Evolutionary conservation across 2,888 invertebrate genomes (phyloP), one percentile per base, ranked within the genome.

Genomic region (Lycia hirtaria): DNA sequence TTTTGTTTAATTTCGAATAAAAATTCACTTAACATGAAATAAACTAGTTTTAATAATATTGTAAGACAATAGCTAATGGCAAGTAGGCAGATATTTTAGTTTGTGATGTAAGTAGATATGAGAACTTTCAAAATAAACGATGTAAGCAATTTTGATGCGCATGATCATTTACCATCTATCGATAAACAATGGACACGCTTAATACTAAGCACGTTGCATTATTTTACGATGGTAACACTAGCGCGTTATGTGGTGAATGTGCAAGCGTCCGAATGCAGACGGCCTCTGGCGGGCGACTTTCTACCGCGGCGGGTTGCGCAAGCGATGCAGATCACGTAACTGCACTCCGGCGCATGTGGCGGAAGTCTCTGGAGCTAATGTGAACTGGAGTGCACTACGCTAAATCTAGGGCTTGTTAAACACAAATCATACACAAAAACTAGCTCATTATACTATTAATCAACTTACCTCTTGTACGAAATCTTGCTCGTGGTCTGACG

Each of bases 391-490:
- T 72, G 72, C 64, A 72, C 57, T 70, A 73, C 43, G 54, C 72
- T 71, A 75, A 69, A 78, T 78, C 76, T 81, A 78, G 73, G 74
- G 71, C 73, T 77, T 64, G 73, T 73, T 72, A 73, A 44, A 52
- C 58, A 57, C 58, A 48, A 53, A 57, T 28, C 50, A 47, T 53
- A 15, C 48, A 56, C 56, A 65, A 67, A 66, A 57, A 59, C 59
- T 40, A 1, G 19, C 35, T 41, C 12, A 53, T 60, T 57, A 60
- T 55, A 47, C 52, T 14, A 44, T 37, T n/a, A 55, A 58, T 65
- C 56, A 45, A 72, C 88, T 91, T 83, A 97, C 97, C 94, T 97
- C 97, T 92, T 97, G 96, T 82, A 95, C 94, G 81, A 97, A 97
- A 87, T 97, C 97, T 53, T 96, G 94, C 86, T 96, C 96, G 73